A percentile compares a stretch with the other conserved stretches of the same genome.
Evolutionary conservation across 2,888 invertebrate species (phyloP).

Genomic region (Chymomyza caudatula): DNA sequence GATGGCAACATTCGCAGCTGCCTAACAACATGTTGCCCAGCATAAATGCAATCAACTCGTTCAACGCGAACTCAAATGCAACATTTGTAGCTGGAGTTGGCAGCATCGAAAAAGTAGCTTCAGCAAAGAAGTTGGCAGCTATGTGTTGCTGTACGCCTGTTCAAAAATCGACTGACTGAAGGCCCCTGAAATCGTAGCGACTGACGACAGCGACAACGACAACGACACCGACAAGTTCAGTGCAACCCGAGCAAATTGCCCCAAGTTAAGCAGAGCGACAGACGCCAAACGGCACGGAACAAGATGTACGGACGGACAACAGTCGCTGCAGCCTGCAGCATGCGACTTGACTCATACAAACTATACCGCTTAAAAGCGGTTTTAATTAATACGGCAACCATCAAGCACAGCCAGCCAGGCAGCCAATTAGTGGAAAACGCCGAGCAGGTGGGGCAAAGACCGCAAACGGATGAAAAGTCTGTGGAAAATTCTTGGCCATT

Average conservation of each 20-base stretch:
- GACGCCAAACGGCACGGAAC: too few species aligned
- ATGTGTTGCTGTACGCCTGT: constrained; percentile 57
- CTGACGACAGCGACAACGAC: background rate
- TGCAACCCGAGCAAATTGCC: background rate
- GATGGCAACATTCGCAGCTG: background rate
- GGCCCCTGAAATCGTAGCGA: constrained; percentile 71
- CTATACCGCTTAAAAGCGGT: background rate
- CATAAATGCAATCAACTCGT: background rate
- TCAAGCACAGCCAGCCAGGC: background rate
- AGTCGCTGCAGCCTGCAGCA: background rate
- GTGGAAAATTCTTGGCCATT: constrained; percentile 17
- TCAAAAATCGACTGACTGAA: constrained; percentile 73
- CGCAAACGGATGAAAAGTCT: constrained; percentile 1
- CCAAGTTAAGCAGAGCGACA: background rate
- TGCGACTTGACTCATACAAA: background rate
- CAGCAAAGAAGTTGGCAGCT: constrained; percentile 6
- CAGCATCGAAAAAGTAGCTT: background rate
- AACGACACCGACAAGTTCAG: constrained; percentile 12
- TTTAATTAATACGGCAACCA: background rate
- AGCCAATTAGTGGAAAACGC: constrained; percentile 74
- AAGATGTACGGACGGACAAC: background rate
- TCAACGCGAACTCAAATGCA: background rate
- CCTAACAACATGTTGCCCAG: too few species aligned
- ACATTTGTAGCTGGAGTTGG: background rate
- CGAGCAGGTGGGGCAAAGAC: constrained; percentile 6